A percentile compares a stretch with the other conserved stretches of the same genome.
phyloP scores from a whole-genome alignment of 2,888 invertebrate species.

The Holacanthella duospinosa region DNA sequence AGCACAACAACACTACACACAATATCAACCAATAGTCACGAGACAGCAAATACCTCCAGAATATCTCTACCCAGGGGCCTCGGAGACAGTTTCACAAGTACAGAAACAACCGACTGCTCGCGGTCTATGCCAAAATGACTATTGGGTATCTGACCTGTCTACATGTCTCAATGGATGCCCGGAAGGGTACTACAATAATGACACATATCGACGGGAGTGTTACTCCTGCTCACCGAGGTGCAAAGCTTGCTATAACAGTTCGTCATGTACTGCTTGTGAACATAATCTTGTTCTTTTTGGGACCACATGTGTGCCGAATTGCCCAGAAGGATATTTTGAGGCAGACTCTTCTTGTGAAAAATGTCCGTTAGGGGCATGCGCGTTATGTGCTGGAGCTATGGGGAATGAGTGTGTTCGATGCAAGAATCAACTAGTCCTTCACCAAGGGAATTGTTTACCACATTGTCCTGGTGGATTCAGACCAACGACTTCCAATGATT shows the following conservation, averaged over 20 bases:
- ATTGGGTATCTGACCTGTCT: constrained; percentile 70
- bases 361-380: constrained; percentile 58
- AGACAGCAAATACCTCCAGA: constrained; percentile 42
- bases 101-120: constrained; percentile 28
- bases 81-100: constrained; percentile 21
- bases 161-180: constrained; percentile 81
- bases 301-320: constrained; percentile 68
- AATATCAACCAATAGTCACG: background rate
- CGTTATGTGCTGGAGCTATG: constrained; percentile 52
- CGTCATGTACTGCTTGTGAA: constrained; percentile 75
- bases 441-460: constrained; percentile 21
- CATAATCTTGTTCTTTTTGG: constrained; percentile 74
- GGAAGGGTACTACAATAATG: constrained; percentile 68
- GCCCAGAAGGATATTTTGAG: constrained; percentile 69
- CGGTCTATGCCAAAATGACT: constrained; percentile 49
- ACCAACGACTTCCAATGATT: constrained; percentile 16
- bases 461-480: constrained; percentile 25
- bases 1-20: constrained; percentile 44
- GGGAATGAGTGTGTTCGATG: constrained; percentile 35
- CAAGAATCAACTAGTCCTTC: constrained; percentile 18
- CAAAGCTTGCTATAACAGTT: constrained; percentile 69
- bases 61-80: constrained; percentile 38
- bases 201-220: constrained; percentile 52
- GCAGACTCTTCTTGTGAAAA: constrained; percentile 77
- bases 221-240: constrained; percentile 77